These are phyloP conservation scores for Epinephelus fuscoguttatus DNA, from an alignment of 2,113 vertebrate genomes.

Conservation along the genomic window DNA sequence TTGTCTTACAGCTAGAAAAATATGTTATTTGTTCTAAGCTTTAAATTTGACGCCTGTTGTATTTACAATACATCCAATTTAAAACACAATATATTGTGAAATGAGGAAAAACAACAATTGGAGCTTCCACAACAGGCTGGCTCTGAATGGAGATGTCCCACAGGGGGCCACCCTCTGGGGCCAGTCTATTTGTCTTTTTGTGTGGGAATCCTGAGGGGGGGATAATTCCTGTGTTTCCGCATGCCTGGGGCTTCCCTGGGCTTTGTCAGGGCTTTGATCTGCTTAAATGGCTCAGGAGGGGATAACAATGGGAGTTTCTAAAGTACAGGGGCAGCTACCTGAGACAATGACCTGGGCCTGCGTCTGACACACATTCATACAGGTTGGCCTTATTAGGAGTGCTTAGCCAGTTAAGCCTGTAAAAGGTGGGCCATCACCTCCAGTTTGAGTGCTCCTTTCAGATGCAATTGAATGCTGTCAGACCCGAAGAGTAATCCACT, in stretches of 20 bases:
- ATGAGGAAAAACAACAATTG: conserved; percentile 62
- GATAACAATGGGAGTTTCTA: conserved; percentile 76
- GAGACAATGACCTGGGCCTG: conserved; percentile 78
- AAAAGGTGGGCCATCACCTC: conserved; percentile 77
- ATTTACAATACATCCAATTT: conserved; percentile 53
- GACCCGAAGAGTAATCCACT: conserved; percentile 68
- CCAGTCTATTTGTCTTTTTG: conserved; percentile 77
- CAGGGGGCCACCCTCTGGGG: conserved; percentile 71
- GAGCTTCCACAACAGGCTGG: conserved; percentile 62
- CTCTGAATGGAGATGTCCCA: conserved; percentile 72
- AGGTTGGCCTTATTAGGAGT: conserved; percentile 74
- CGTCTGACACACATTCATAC: conserved; percentile 69
- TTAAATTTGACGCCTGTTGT: conserved; percentile 39
- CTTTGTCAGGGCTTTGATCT: conserved; percentile 82
- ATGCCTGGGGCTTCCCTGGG: conserved; percentile 82
- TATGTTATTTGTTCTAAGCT: conserved; percentile 36
- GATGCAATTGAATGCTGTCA: conserved; percentile 64
- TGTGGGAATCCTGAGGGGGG: conserved; percentile 71
- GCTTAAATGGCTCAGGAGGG: conserved; percentile 82
- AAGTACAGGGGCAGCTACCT: conserved; percentile 83
- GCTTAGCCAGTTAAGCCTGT: conserved; percentile 82
- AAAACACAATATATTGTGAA: conserved; percentile 61
- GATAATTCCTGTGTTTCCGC: conserved; percentile 76
- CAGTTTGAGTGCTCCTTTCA: conserved; percentile 75
- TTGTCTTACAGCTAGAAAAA: conserved; percentile 30